Base-by-base conservation (phyloP, 1,140 invertebrate genomes). In the Bombus confusus region DNA sequence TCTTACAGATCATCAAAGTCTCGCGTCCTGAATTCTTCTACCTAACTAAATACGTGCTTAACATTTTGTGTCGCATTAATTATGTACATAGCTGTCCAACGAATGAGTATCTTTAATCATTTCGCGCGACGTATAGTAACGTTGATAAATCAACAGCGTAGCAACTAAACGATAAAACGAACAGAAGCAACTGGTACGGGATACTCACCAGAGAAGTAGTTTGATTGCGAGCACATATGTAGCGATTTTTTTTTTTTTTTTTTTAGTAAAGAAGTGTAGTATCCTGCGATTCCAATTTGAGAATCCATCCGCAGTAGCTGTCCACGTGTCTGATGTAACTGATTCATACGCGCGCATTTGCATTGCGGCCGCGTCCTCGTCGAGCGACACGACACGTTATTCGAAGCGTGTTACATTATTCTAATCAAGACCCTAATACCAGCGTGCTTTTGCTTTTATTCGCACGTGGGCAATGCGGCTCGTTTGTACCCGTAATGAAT, bases 381-480 rank as follows among this genome's bases (percentile, higher is more conserved):
- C 80, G 62, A 80, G 52, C 41, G 72, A 59, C 79, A 87, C 82
- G 91, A 90, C 73, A 91, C 90, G 90, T 92, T 93, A 92, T 91
- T 87, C 91, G 85, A 91, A 81, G 83, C 92, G 83, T 93, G 92
- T 94, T 92, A 90, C 89, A 93, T 94, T 94, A 94, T 94, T 94
- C 93, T 94, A 94, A 94, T 94, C 93, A 92, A 93, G 87, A 69
- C 77, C 80, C 90, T 92, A 92, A 92, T 93, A 91, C 92, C 88
- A 76, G 77, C 82, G 81, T 73, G 88, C 80, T 90, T 90, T 92
- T 91, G 88, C 80, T 92, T 92, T 92, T 92, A 92, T 93, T 92
- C 90, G 88, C 91, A 91, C 89, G 90, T 92, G 91, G 87, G 88
- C 90, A 91, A 89, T 81, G 85, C 91, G 91, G 87, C 89, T 89